Evolutionary conservation across 2,113 vertebrate species (phyloP).

Genomic region (Campylomormyrus numenius): DNA sequence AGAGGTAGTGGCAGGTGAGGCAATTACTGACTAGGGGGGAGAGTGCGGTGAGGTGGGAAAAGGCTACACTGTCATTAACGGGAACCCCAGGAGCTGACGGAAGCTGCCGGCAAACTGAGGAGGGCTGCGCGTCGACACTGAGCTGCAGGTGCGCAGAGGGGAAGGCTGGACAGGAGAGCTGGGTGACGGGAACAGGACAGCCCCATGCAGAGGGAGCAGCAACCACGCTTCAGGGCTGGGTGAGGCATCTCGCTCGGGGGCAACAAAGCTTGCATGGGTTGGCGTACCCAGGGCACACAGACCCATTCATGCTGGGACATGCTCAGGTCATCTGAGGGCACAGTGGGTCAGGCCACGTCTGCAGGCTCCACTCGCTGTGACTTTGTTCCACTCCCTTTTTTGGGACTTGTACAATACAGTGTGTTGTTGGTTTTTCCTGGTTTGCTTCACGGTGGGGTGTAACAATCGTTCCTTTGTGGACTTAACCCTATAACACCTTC

Average conservation of each 20-base stretch:
- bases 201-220: conserved; percentile 45
- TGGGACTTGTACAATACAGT: neutral
- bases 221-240: conserved; percentile 51
- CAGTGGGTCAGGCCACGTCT: too few species aligned
- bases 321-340: neutral
- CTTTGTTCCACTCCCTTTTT: neutral
- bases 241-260: conserved; percentile 44
- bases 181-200: conserved; percentile 27
- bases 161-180: conserved; percentile 19
- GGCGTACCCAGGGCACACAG: neutral
- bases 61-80: neutral
- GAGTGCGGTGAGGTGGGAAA: neutral
- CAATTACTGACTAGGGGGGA: neutral
- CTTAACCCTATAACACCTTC: neutral
- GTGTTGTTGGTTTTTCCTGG: neutral
- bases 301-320: neutral
- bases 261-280: neutral
- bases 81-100: neutral
- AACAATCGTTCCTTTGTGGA: neutral
- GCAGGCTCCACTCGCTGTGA: neutral
- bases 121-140: conserved; percentile 25
- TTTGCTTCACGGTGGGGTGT: neutral
- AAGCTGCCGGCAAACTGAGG: conserved; percentile 19
- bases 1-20: neutral
- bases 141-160: conserved; percentile 36